Percentiles rank a stretch among this genome's conserved stretches.
Conservation (phyloP, 2,888 invertebrate genomes). For the Diabrotica balteata region DNA sequence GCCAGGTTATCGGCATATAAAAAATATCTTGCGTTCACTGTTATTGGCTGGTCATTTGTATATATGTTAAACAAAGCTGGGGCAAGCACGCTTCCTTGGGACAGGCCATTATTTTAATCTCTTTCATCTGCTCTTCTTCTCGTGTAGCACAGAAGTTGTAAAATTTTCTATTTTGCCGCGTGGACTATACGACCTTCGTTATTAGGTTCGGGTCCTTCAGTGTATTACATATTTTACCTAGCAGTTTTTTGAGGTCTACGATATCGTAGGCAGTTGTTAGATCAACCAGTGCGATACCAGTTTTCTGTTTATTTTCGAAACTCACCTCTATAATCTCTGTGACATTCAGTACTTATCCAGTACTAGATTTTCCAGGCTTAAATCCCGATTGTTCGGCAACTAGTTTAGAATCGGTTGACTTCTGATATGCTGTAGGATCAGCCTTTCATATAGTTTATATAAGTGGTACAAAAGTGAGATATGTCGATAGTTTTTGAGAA, state of each 20-base stretch:
- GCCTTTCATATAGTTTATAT: background rate
- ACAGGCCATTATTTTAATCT: too few species aligned
- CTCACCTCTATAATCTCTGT: background rate
- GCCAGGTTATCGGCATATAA: too few species aligned
- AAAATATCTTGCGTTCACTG: too few species aligned
- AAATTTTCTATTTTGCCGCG: too few species aligned
- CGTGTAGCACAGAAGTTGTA: too few species aligned
- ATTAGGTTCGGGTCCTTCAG: too few species aligned
- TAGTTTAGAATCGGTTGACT: too few species aligned
- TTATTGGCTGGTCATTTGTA: too few species aligned
- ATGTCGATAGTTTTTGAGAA: background rate
- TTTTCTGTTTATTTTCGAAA: background rate
- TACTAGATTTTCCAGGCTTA: background rate
- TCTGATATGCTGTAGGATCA: background rate
- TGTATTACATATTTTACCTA: background rate
- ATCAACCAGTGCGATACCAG: background rate
- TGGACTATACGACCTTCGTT: too few species aligned
- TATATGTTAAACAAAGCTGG: too few species aligned
- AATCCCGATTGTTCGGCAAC: background rate
- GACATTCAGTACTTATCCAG: background rate
- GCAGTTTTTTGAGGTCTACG: background rate
- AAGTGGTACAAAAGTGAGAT: background rate
- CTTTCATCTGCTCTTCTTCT: too few species aligned
- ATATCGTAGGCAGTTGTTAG: background rate
- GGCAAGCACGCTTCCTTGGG: too few species aligned